These are phyloP conservation scores for Holacanthus passer DNA, from an alignment of 2,113 vertebrate species.

Conservation along the genomic window DNA sequence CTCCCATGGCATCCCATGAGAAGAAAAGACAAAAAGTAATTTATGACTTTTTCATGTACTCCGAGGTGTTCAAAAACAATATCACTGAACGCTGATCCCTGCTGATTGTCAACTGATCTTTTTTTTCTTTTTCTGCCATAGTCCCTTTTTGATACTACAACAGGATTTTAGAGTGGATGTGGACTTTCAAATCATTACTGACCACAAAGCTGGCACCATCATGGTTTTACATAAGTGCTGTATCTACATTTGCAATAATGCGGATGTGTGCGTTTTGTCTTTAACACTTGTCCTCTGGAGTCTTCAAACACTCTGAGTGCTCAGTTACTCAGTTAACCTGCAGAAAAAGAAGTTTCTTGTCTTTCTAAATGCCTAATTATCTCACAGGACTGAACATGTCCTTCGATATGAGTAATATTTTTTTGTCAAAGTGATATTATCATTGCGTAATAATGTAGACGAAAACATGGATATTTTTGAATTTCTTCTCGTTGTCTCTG, in stretches of 20 bases:
- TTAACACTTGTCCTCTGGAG: background rate
- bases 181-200: background rate
- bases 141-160: too few relatives aligned
- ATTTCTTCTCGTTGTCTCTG: background rate
- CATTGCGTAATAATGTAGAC: background rate
- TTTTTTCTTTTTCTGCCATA: background rate
- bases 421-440: background rate
- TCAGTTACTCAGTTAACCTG: background rate
- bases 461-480: background rate
- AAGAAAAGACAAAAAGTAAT: slow-evolving; percentile 43
- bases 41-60: slow-evolving; percentile 69
- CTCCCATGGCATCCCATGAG: slow-evolving; percentile 69
- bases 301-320: background rate
- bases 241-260: background rate
- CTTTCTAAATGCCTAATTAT: background rate
- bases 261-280: background rate
- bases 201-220: background rate
- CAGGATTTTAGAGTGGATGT: background rate
- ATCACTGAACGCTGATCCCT: background rate
- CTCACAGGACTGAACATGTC: background rate
- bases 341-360: background rate
- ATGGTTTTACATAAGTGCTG: background rate
- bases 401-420: background rate
- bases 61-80: slow-evolving; percentile 86
- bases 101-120: background rate